phyloP scores from a whole-genome alignment of 2,113 vertebrate genomes.

The Maylandia zebra region DNA sequence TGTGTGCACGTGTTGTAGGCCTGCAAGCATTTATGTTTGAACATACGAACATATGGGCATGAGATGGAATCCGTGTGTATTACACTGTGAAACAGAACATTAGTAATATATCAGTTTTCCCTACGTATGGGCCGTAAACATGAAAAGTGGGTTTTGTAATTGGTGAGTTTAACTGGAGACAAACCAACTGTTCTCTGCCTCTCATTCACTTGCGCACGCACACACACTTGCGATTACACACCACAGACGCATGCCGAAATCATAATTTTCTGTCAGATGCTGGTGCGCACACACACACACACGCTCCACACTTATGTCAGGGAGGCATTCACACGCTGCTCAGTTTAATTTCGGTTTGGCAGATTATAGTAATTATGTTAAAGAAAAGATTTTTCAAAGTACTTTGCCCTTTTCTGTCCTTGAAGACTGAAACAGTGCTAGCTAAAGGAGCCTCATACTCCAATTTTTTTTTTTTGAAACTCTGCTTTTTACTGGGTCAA shows the following conservation, averaged over 20 bases:
- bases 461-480: not conserved
- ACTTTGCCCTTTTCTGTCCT: constrained; percentile 40
- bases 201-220: not conserved
- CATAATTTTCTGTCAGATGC: constrained; percentile 3
- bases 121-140: constrained; percentile 9
- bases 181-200: not conserved
- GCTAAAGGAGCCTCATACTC: not conserved
- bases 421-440: not conserved
- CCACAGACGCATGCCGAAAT: constrained; percentile 3
- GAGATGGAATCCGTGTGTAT: not conserved
- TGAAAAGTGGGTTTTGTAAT: constrained; percentile 40
- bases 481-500: not conserved
- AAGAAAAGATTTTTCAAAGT: constrained; percentile 40
- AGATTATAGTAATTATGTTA: constrained; percentile 51
- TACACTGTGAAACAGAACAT: not conserved
- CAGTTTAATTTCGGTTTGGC: constrained; percentile 34
- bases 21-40: not conserved
- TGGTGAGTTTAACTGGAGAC: constrained; percentile 33
- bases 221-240: not conserved
- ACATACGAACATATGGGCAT: not conserved
- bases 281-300: not conserved
- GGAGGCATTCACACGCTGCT: constrained; percentile 9
- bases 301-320: not conserved
- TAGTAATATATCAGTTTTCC: constrained; percentile 24
- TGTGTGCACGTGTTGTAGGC: not conserved